phyloP scores from a whole-genome alignment of 2,797 vertebrate genomes.

The Heteromormyrus szaboi region DNA sequence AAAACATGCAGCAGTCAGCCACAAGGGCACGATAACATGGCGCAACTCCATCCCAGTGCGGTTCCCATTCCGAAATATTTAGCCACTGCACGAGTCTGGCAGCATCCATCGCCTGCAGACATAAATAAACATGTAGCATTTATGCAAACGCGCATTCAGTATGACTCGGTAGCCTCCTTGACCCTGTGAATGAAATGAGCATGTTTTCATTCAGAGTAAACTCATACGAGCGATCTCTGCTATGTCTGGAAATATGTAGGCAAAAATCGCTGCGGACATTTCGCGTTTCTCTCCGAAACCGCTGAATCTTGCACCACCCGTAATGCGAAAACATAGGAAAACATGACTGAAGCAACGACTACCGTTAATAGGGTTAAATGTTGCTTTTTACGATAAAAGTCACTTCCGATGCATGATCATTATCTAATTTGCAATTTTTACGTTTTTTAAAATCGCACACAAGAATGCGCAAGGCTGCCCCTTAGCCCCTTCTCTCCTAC shows the following conservation, averaged over 20 bases:
- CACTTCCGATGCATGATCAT: neutral
- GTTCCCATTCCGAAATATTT: neutral
- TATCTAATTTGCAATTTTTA: neutral
- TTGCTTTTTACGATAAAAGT: neutral
- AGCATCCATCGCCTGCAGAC: neutral
- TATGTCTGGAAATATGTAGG: constrained; percentile 3
- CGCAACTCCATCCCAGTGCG: constrained; percentile 2
- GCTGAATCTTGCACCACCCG: constrained; percentile 10
- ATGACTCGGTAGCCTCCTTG: neutral
- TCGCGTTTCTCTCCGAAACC: neutral
- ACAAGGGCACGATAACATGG: constrained; percentile 18
- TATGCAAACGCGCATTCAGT: neutral
- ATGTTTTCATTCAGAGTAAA: neutral
- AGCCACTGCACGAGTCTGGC: neutral
- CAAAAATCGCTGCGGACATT: constrained; percentile 20
- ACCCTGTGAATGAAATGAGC: neutral
- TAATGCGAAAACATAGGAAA: constrained; percentile 5
- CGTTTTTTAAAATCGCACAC: constrained; percentile 2
- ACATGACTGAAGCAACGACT: neutral
- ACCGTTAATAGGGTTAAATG: neutral
- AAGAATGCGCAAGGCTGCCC: constrained; percentile 19
- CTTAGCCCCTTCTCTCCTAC: constrained; percentile 10
- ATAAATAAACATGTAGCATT: neutral
- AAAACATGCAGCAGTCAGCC: neutral
- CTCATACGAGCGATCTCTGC: constrained; percentile 9